A percentile compares a stretch with the other conserved stretches of the same genome.
These are phyloP conservation scores for Lasioglossum pauxillum DNA, from an alignment of 2,888 invertebrate genomes.

Conservation along the genomic window DNA sequence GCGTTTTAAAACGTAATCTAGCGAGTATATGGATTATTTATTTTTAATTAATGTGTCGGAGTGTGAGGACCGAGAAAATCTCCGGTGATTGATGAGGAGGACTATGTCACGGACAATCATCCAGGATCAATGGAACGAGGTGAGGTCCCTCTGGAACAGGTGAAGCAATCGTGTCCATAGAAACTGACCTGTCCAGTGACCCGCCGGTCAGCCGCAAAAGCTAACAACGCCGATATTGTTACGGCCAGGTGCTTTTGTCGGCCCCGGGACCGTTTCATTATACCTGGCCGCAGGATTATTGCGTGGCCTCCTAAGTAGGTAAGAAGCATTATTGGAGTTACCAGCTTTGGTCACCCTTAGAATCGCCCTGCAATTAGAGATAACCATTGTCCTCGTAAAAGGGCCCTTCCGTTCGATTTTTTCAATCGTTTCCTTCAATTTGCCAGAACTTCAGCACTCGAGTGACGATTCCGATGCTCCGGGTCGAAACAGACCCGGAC, in stretches of 20 bases:
- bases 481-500: not conserved
- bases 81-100: not conserved
- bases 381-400: not conserved
- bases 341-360: not conserved
- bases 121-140: not conserved
- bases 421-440: too few species aligned
- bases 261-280: constrained; percentile 60
- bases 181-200: constrained; percentile 66
- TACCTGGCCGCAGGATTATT: constrained; percentile 56
- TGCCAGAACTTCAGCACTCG: too few species aligned
- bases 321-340: not conserved
- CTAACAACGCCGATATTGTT: constrained; percentile 60
- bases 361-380: not conserved
- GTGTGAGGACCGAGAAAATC: not conserved
- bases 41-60: not conserved
- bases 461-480: too few species aligned
- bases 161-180: constrained; percentile 48
- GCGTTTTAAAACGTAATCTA: not conserved
- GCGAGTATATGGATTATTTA: not conserved
- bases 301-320: constrained; percentile 38
- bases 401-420: too few species aligned
- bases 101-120: not conserved
- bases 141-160: constrained; percentile 50
- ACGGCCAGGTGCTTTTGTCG: constrained; percentile 63
- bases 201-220: constrained; percentile 58